These are phyloP conservation scores for Galeruca laticollis DNA, from an alignment of 2,888 invertebrate genomes.

Conservation along the genomic window DNA sequence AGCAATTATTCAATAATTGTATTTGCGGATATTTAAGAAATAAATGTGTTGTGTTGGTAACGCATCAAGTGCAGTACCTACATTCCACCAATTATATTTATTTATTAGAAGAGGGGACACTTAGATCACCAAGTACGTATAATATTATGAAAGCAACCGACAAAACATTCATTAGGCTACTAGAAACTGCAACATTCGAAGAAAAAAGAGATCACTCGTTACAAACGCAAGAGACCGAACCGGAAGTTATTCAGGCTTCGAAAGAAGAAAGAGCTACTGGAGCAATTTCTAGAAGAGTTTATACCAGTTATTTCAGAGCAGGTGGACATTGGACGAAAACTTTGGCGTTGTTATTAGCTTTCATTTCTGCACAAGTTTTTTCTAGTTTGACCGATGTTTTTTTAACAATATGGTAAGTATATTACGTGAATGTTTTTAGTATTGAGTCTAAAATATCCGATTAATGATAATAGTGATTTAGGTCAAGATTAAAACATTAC, in stretches of 20 bases:
- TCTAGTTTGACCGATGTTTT: conserved; percentile 85
- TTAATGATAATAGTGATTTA: too few species aligned
- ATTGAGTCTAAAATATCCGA: too few species aligned
- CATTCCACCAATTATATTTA: conserved; percentile 70
- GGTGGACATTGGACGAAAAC: conserved; percentile 73
- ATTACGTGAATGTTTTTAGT: too few species aligned
- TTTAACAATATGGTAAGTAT: conserved; percentile 78
- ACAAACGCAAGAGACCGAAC: not conserved
- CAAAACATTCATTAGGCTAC: conserved; percentile 76
- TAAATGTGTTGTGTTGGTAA: conserved; percentile 80
- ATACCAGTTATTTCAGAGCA: conserved; percentile 78
- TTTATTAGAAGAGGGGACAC: conserved; percentile 70
- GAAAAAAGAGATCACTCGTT: conserved; percentile 31
- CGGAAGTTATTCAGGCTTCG: conserved; percentile 52
- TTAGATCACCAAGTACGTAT: conserved; percentile 69
- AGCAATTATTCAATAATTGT: conserved; percentile 87
- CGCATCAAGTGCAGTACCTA: conserved; percentile 78
- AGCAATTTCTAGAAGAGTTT: conserved; percentile 68
- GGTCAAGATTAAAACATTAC: too few species aligned
- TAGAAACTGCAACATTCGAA: conserved; percentile 63
- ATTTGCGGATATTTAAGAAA: conserved; percentile 73
- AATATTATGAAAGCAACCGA: conserved; percentile 78
- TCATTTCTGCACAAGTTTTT: conserved; percentile 58
- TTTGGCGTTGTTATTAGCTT: conserved; percentile 68
- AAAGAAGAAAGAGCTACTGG: conserved; percentile 76